phyloP scores from a whole-genome alignment of 1,140 invertebrate genomes.

The Idris sp. region DNA sequence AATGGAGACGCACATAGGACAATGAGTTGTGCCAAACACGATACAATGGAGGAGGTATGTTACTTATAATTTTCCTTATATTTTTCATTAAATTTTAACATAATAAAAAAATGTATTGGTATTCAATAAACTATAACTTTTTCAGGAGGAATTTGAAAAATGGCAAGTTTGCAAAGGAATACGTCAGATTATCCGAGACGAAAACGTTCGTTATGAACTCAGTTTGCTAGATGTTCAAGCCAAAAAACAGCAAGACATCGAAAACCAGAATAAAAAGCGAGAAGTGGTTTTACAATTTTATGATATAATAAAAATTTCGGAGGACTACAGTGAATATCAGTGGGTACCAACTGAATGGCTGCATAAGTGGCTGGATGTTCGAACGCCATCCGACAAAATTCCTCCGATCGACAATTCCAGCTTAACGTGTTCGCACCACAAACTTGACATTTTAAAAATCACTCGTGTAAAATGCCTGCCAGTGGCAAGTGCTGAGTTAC shows the following conservation, averaged over 20 bases:
- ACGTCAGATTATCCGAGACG: slow-evolving; percentile 70
- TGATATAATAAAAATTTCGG: slow-evolving; percentile 63
- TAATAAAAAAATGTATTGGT: neutral
- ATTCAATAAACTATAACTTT: slow-evolving; percentile 26
- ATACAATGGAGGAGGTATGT: slow-evolving; percentile 73
- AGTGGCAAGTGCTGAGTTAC: slow-evolving; percentile 70
- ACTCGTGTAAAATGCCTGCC: slow-evolving; percentile 75
- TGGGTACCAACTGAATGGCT: slow-evolving; percentile 80
- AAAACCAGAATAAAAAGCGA: slow-evolving; percentile 76
- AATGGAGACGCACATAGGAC: slow-evolving; percentile 73
- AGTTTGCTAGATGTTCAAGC: slow-evolving; percentile 72
- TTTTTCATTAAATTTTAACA: too few relatives aligned
- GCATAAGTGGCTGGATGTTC: slow-evolving; percentile 73
- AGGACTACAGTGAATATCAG: slow-evolving; percentile 69
- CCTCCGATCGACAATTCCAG: slow-evolving; percentile 76
- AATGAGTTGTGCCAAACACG: slow-evolving; percentile 73
- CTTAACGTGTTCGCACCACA: slow-evolving; percentile 78
- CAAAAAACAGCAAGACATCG: slow-evolving; percentile 77
- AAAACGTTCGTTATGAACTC: slow-evolving; percentile 73
- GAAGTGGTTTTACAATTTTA: slow-evolving; percentile 73
- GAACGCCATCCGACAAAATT: slow-evolving; percentile 71
- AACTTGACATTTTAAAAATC: slow-evolving; percentile 74
- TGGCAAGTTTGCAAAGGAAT: slow-evolving; percentile 72
- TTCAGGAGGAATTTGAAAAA: slow-evolving; percentile 72
- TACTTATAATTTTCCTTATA: too few relatives aligned